Base-by-base conservation (phyloP, 2,888 invertebrate species). In the Eupeodes luniger region DNA sequence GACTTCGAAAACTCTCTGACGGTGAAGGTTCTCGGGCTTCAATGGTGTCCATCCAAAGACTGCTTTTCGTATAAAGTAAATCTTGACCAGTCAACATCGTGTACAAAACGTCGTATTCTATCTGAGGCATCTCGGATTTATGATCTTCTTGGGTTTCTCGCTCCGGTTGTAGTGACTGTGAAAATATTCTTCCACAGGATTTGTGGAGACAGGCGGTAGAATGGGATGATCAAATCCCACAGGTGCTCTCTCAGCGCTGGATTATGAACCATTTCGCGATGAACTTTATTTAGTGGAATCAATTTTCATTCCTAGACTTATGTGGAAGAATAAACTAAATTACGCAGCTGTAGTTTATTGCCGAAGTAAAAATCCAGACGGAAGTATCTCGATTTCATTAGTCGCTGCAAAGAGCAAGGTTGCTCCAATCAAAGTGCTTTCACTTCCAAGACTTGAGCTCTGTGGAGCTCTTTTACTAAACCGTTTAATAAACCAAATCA, bases 31-130 rank as follows among this genome's bases (percentile, higher is more conserved):
- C 67, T 78, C 16, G 83, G 67, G 2, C n/a, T 61, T 40, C 51
- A 66, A 10, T 67, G 79, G 83, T 74, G 78, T 16, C 78, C 78
- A n/a, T 78, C 72, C 14, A 61, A 61, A 11, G 78, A 83, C 16
- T 72, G 44, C 4, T 83, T 83, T 5, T 72, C 59, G 0, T 83
- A 72, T 19, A 78, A 61, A n/a, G 78, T 66, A 11, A 66, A 67
- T 4, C 49, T 74, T 1, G 12, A 14, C 10, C 5, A 34, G 14
- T 55, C 55, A 6, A 27, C n/a, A 7, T 10, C 49, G 4, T 67
- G 19, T 7, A 70, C 64, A n/a, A n/a, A n/a, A n/a, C n/a, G n/a
- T n/a, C n/a, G 16, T 3, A 64, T 77, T 19, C 19, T 69, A 5
- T 81, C 34, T 0, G 67, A 81, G 4, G 59, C 81, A 6, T 81